Base-by-base conservation (phyloP, 2,113 vertebrate genomes). In the Rattus rattus region DNA sequence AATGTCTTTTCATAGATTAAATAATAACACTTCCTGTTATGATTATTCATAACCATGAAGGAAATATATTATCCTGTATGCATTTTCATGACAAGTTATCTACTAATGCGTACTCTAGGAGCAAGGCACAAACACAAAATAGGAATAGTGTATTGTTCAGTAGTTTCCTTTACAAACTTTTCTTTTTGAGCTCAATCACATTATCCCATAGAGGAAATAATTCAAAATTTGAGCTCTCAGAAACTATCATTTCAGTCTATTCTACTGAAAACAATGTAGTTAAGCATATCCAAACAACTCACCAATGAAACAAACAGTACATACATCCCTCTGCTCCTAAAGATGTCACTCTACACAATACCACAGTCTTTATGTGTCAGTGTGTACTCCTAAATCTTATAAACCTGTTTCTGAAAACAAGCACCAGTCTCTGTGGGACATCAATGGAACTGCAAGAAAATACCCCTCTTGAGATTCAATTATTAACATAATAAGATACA, bases 371-470 rank as follows among this genome's bases (percentile, higher is more conserved):
- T 91, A 76, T 47, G 11, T 20, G 8, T 92, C 16, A 76, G 13
- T 47, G 3, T 43, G 5, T 11, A 2, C 86, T 20, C 39, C 28
- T 69, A 8, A 88, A 49, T 47, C 1, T 28, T 26, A 26, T 39
- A 2, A 39, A 67, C 1, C 33, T 52, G 93, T 77, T 77, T 83
- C 61, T 8, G 36, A 54, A 90, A 84, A 7, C 11, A 92, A 73
- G 65, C 11, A 83, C 3, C 59, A 36, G 73, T 94, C 95, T 96
- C 92, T 83, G 6, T 92, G 79, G 91, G 4, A 73, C 0, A 86
- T 10, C 7, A 80, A 7, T 5, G n/a, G 67, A 17, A 54, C 11
- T 49, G 24, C 26, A 75, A 43, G 63, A 63, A 93, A 90, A 89
- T 8, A 59, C 4, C 2, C 16, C 56, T 92, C 49, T n/a, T 77